phyloP scores from a whole-genome alignment of 2,888 invertebrate species.

The Aphelenchoides bicaudatus region DNA sequence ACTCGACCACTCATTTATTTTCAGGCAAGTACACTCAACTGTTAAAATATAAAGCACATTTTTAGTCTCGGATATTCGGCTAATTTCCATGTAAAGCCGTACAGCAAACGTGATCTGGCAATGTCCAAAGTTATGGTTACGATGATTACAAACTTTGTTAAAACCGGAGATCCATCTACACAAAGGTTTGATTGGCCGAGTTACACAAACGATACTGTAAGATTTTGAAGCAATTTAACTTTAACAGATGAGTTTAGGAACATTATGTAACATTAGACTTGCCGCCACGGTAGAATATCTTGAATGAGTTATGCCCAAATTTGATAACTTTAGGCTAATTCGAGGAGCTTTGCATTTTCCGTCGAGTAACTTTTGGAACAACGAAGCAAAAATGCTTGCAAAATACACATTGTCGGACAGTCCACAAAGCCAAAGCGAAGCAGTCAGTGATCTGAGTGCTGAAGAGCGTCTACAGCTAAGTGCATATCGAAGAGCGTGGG shows the following conservation, averaged over 20 bases:
- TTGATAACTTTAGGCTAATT: conserved; percentile 39
- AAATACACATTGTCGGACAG: conserved; percentile 31
- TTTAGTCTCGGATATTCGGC: conserved; percentile 58
- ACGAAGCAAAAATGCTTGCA: conserved; percentile 41
- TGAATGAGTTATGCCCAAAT: neutral
- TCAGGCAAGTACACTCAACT: too few relatives aligned
- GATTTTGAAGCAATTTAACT: too few relatives aligned
- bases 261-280: conserved; percentile 47
- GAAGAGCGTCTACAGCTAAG: conserved; percentile 46
- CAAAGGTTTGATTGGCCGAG: conserved; percentile 47
- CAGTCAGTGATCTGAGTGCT: conserved; percentile 40
- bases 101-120: conserved; percentile 49
- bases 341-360: conserved; percentile 55
- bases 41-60: too few relatives aligned
- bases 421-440: conserved; percentile 29
- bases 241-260: too few relatives aligned
- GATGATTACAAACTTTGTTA: conserved; percentile 55
- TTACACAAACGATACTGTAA: conserved; percentile 39
- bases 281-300: conserved; percentile 48
- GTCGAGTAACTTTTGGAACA: conserved; percentile 58
- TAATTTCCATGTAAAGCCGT: conserved; percentile 52
- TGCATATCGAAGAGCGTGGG: conserved; percentile 58
- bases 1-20: conserved; percentile 59
- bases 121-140: conserved; percentile 53
- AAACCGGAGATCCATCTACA: conserved; percentile 42